Evolutionary conservation across 2,797 vertebrate genomes (phyloP), one percentile per base, ranked within the genome.

Genomic region (Periophthalmus magnuspinnatus): DNA sequence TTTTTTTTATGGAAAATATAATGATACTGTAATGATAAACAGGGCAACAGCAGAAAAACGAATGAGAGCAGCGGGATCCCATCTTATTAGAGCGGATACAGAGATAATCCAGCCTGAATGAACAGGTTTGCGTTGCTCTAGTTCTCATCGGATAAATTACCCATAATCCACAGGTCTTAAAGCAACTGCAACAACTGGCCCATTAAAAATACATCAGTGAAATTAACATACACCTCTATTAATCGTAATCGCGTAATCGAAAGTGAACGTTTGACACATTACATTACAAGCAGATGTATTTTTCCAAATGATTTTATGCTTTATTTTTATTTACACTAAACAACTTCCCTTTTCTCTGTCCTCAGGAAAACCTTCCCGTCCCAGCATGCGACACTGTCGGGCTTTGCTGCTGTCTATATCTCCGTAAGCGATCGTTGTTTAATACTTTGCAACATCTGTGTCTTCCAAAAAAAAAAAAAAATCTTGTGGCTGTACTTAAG

Each of bases 311-410:
- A n/a, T n/a, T 69, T 78, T 60, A 64, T 61, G 32, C 56, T 13
- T 71, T 50, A 7, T 72, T 16, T 68, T 19, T 67, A 24, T 69
- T 11, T 52, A 60, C 21, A 22, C 5, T 16, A 21, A 22, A 55
- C 21, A 21, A 10, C 41, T 33, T 62, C 59, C 84, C 32, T 64
- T 17, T 78, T 83, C 71, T 70, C 74, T 32, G 2, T 70, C 75
- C 65, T 14, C 91, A 99, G 97, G 94, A 99, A 99, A 92, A 98
- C 96, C 0, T 99, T 99, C 88, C 97, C 97, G 0, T 99, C 97
- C 66, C 97, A 99, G 90, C 97, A 99, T 28, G 97, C 97, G 58
- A 99, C 97, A 0, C 94, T 99, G 64, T 98, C 97, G 0, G 97
- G 97, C 81, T 99, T 98, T 0, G 97, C 97, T 0, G 97, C 97